A percentile compares a stretch with the other conserved stretches of the same genome.
Evolutionary conservation across 2,797 vertebrate species (phyloP).

Genomic region (Dendrocincla fuliginosa): DNA sequence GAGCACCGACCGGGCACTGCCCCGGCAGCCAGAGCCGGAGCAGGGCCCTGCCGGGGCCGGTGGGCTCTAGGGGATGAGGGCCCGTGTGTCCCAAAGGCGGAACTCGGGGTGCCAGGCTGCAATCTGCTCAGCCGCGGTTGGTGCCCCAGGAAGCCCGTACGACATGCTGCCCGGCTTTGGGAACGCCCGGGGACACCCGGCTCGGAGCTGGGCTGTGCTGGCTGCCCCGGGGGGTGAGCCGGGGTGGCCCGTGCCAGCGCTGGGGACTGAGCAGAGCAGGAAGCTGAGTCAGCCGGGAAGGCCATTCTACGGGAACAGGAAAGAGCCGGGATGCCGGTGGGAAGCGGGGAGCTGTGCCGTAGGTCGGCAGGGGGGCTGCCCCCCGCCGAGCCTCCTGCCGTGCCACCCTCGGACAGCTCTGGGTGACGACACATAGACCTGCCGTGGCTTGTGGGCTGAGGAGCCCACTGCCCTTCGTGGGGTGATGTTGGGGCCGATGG

Average conservation of each 20-base stretch:
- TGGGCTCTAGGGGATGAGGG: neutral
- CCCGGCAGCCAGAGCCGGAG: neutral
- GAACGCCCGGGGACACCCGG: accelerated
- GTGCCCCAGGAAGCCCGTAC: neutral
- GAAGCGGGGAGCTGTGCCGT: neutral
- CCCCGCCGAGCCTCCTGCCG: neutral
- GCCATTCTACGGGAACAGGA: neutral
- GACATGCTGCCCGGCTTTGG: neutral
- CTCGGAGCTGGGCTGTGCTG: neutral
- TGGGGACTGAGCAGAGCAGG: neutral
- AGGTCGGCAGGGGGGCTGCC: neutral
- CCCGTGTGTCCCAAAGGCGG: neutral
- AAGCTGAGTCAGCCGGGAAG: constrained; percentile 38
- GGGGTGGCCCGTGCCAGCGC: neutral
- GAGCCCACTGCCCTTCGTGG: neutral
- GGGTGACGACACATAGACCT: neutral
- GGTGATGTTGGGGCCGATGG: accelerated
- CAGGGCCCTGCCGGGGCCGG: neutral
- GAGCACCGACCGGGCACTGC: accelerated
- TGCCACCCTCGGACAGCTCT: neutral
- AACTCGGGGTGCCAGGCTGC: neutral
- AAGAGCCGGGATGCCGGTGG: neutral
- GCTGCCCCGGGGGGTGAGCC: neutral
- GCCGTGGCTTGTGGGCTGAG: neutral
- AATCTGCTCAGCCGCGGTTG: neutral